Base-by-base conservation (phyloP, 2,113 vertebrate species). In the Odontesthes bonariensis region DNA sequence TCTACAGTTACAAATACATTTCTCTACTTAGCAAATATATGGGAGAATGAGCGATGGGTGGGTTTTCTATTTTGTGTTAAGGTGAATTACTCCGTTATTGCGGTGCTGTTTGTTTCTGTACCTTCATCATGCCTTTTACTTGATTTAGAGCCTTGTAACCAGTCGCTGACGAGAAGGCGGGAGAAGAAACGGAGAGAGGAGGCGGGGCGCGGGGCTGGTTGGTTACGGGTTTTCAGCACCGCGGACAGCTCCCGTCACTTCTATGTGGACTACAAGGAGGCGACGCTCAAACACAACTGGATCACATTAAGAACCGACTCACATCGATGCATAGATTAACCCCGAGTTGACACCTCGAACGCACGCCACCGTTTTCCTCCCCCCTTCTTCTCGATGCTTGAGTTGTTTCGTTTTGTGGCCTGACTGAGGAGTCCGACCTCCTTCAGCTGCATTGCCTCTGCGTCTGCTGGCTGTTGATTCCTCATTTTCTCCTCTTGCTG, bases 221-320 rank as follows among this genome's bases (percentile, higher is more conserved):
- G 71, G 31, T 66, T 35, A 44, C 69, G 79, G 64, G 40, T 79
- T 82, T 88, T 91, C 93, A 94, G 92, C 81, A 93, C 92, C 91
- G 66, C 86, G 92, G 92, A 91, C 90, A 93, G 92, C 91, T 86
- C 85, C 85, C 57, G 75, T 81, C 89, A 81, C 79, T 58, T 61
- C 80, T 77, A 19, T 83, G 75, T 69, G 74, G 65, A 60, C 92
- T 89, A 86, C 88, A 54, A 76, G 77, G 74, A 85, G 75, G 72
- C 71, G 47, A 54, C 70, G 58, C 73, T 51, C 44, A 31, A 19
- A 57, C 73, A 46, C 62, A 73, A 58, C 66, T 75, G 69, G 72
- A 59, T 31, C 65, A 53, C 17, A 49, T 60, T 23, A 53, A 55
- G 56, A 62, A 71, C 9, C 44, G 44, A 57, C 42, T 55, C 12